These are phyloP conservation scores for Lydus trimaculatus DNA, from an alignment of 2,888 invertebrate genomes.

Conservation along the genomic window DNA sequence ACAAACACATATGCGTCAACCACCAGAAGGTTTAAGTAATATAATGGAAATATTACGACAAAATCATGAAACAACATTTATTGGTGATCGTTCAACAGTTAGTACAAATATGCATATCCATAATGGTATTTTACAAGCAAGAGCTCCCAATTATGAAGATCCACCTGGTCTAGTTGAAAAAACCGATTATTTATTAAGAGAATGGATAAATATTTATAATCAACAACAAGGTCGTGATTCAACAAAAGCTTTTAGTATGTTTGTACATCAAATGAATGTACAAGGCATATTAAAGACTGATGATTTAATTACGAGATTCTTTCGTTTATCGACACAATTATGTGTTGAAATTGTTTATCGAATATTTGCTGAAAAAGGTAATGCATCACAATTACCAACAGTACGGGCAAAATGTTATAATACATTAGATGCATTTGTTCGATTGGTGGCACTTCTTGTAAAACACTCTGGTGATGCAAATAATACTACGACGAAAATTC, in stretches of 20 bases:
- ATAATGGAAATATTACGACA: slow-evolving; percentile 84
- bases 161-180: slow-evolving; percentile 95
- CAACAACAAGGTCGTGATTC: slow-evolving; percentile 82
- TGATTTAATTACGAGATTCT: slow-evolving; percentile 96
- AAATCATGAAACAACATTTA: slow-evolving; percentile 74
- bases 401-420: slow-evolving; percentile 93
- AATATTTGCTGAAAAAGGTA: slow-evolving; percentile 75
- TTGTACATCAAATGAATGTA: slow-evolving; percentile 96
- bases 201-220: slow-evolving; percentile 94
- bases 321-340: slow-evolving; percentile 95
- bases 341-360: slow-evolving; percentile 95
- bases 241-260: slow-evolving; percentile 89
- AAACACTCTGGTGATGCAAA: slow-evolving; percentile 91
- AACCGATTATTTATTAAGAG: slow-evolving; percentile 90
- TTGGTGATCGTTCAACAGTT: slow-evolving; percentile 79
- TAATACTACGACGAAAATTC: slow-evolving; percentile 95
- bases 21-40: slow-evolving; percentile 83
- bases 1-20: slow-evolving; percentile 75
- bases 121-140: slow-evolving; percentile 87
- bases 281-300: slow-evolving; percentile 97
- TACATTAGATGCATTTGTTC: slow-evolving; percentile 94
- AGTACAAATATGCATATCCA: slow-evolving; percentile 91
- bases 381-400: slow-evolving; percentile 63
- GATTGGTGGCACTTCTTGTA: slow-evolving; percentile 92
- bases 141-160: slow-evolving; percentile 89